Percentiles rank a stretch among this genome's conserved stretches.
phyloP scores from a whole-genome alignment of 2,797 vertebrate species.

The Tokudaia muenninki region DNA sequence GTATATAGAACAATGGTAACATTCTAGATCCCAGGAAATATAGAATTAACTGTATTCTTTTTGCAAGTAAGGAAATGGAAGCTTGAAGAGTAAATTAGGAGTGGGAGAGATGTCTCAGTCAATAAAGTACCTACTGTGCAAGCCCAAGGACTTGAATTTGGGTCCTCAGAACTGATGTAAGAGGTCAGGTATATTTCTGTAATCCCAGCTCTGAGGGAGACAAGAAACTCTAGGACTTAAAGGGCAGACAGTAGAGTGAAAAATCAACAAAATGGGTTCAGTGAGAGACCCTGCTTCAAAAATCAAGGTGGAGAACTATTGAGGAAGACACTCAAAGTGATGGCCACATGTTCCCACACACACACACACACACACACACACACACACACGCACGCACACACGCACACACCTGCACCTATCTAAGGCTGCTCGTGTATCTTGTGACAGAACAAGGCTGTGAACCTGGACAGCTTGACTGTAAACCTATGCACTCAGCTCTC shows the following conservation, averaged over 20 bases:
- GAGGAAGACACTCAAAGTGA: not conserved
- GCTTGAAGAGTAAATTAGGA: not conserved
- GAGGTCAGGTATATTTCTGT: not conserved
- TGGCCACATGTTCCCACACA: not conserved
- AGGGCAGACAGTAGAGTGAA: not conserved
- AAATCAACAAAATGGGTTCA: not conserved
- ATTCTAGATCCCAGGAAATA: conserved; percentile 24
- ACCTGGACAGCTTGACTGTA: not conserved
- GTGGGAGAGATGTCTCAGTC: not conserved
- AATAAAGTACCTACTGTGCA: not conserved
- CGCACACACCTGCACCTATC: not conserved
- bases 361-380: not conserved
- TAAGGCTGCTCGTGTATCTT: not conserved
- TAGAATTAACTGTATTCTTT: not conserved
- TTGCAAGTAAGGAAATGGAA: not conserved
- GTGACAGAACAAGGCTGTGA: not conserved
- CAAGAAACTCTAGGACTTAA: not conserved
- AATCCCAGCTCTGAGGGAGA: not conserved
- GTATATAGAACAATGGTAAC: conserved; percentile 15
- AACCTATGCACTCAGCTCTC: not conserved
- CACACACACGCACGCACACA: rapidly evolving
- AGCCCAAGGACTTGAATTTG: not conserved
- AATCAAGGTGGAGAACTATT: not conserved
- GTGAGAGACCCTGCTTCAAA: not conserved
- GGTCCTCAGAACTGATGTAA: not conserved